phyloP scores from a whole-genome alignment of 2,797 vertebrate genomes.

The Tragelaphus eurycerus region DNA sequence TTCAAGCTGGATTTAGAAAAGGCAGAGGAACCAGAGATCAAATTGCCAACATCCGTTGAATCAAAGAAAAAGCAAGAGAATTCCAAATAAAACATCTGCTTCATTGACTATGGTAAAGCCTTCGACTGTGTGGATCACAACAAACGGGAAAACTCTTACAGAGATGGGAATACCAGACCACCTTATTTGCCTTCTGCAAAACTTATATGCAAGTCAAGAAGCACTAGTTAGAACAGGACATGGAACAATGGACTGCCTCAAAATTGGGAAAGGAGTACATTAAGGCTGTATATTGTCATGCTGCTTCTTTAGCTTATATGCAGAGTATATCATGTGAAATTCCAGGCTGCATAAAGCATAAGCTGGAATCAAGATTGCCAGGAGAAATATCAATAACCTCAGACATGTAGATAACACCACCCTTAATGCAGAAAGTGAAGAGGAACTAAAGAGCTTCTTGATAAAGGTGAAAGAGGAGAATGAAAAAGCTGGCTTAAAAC shows the following conservation, averaged over 20 bases:
- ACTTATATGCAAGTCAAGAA: background rate
- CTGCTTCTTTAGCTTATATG: background rate
- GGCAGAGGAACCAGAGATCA: background rate
- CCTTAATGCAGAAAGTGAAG: background rate
- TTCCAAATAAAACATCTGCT: background rate
- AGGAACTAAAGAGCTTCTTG: background rate
- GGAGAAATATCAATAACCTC: background rate
- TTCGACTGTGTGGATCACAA: background rate
- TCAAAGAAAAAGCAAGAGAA: background rate
- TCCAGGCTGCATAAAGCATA: background rate
- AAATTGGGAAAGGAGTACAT: background rate
- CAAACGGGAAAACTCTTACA: background rate
- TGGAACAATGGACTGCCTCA: background rate
- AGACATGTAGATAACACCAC: background rate
- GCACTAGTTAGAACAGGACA: background rate
- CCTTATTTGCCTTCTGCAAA: background rate
- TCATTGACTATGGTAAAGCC: background rate
- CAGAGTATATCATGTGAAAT: background rate
- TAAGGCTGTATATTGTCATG: background rate
- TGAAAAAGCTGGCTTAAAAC: background rate
- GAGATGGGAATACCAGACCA: background rate
- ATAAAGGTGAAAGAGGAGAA: background rate
- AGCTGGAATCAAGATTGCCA: background rate
- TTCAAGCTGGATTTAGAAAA: background rate
- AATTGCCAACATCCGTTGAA: background rate